Evolutionary conservation across 1,140 invertebrate genomes (phyloP).

Genomic region (Chironomus striatipennis): DNA sequence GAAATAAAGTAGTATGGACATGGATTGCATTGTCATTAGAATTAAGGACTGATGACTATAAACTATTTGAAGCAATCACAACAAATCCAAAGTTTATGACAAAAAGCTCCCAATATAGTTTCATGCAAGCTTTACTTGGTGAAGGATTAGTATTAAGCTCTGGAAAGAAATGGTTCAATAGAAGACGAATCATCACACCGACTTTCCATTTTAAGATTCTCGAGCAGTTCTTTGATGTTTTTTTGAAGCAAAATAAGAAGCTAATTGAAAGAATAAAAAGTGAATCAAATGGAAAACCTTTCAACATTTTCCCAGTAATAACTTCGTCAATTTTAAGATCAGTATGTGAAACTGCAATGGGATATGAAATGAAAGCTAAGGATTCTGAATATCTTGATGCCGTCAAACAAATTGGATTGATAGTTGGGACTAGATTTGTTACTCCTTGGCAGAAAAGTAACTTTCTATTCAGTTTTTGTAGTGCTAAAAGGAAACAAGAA

Average conservation of each 20-base stretch:
- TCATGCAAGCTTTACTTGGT: neutral
- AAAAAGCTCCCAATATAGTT: constrained; percentile 7
- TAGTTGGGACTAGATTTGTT: neutral
- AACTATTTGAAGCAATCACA: neutral
- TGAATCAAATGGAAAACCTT: neutral
- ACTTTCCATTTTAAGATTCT: constrained; percentile 69
- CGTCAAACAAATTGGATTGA: neutral
- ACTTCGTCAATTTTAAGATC: neutral
- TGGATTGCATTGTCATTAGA: neutral
- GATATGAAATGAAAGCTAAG: neutral
- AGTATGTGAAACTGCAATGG: neutral
- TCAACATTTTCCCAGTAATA: neutral
- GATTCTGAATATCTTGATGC: neutral
- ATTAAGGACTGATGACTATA: neutral
- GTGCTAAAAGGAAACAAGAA: neutral
- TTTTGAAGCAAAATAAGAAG: constrained; percentile 38
- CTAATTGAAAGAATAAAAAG: constrained; percentile 54
- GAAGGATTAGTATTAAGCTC: neutral
- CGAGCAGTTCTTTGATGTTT: constrained; percentile 55
- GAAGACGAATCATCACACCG: constrained; percentile 65
- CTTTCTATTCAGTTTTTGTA: neutral
- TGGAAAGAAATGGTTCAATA: constrained; percentile 53
- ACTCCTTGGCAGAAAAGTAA: neutral
- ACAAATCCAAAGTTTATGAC: neutral
- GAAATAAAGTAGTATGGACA: neutral